A percentile compares a stretch with the other conserved stretches of the same genome.
Conservation (phyloP, 2,113 vertebrate genomes). For the Oplegnathus fasciatus region DNA sequence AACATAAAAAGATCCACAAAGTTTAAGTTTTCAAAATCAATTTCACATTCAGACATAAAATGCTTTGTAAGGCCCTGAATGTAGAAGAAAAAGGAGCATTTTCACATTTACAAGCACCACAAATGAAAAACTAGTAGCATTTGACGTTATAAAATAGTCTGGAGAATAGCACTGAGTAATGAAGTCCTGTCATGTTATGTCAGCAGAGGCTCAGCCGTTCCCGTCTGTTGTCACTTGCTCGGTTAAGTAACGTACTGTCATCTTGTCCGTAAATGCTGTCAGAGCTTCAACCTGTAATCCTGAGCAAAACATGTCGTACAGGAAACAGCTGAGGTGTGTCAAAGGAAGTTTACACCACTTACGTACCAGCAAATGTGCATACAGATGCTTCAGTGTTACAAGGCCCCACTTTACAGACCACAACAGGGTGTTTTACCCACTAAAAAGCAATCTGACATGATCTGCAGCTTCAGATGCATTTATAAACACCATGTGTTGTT, state of each 20-base stretch:
- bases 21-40: too few species aligned
- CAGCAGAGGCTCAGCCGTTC: constrained; percentile 56
- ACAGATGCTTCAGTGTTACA: not conserved
- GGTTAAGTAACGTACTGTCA: constrained; percentile 40
- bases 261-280: constrained; percentile 22
- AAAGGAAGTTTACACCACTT: not conserved
- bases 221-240: not conserved
- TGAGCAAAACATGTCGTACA: not conserved
- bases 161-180: not conserved
- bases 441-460: not conserved
- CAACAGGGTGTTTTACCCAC: too few species aligned
- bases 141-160: not conserved
- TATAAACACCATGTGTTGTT: not conserved
- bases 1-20: not conserved
- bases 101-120: not conserved
- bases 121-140: not conserved
- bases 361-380: not conserved
- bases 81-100: not conserved
- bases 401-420: not conserved
- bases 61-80: not conserved
- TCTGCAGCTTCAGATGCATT: not conserved
- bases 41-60: too few species aligned
- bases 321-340: constrained; percentile 29
- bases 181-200: constrained; percentile 8
- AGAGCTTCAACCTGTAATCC: constrained; percentile 41